Evolutionary conservation across 2,888 invertebrate species (phyloP).

Genomic region (Hydraecia micacea): DNA sequence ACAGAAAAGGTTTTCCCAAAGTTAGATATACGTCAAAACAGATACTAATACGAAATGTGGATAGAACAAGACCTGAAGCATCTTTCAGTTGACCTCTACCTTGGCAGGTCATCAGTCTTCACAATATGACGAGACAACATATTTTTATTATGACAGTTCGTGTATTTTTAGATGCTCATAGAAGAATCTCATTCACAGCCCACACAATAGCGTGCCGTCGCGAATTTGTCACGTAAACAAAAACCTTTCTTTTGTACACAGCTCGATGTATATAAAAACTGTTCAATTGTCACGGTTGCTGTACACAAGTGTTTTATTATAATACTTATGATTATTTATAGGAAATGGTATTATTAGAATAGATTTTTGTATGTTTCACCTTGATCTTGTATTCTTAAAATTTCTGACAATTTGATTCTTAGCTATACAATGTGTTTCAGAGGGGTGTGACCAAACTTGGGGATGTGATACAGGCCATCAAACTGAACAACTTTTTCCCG

Average conservation of each 20-base stretch:
- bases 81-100: neutral
- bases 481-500: too few species aligned
- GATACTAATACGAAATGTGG: neutral
- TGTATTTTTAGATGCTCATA: conserved; percentile 16
- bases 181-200: conserved; percentile 35
- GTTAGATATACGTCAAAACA: neutral
- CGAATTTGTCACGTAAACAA: conserved; percentile 36
- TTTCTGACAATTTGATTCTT: neutral
- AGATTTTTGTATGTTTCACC: neutral
- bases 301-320: neutral
- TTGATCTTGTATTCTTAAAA: neutral
- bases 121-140: neutral
- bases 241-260: conserved; percentile 27
- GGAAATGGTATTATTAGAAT: conserved; percentile 6
- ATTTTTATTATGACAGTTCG: conserved; percentile 11
- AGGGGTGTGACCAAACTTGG: too few species aligned
- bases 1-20: neutral
- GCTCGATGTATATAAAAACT: conserved; percentile 6
- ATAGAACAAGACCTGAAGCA: neutral
- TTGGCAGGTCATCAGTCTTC: neutral
- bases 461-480: too few species aligned
- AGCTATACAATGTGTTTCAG: too few species aligned
- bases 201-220: conserved; percentile 29
- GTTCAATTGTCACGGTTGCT: conserved; percentile 30
- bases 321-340: conserved; percentile 4